Conservation (phyloP, 2,797 vertebrate genomes). For the Pogonophryne albipinna region DNA sequence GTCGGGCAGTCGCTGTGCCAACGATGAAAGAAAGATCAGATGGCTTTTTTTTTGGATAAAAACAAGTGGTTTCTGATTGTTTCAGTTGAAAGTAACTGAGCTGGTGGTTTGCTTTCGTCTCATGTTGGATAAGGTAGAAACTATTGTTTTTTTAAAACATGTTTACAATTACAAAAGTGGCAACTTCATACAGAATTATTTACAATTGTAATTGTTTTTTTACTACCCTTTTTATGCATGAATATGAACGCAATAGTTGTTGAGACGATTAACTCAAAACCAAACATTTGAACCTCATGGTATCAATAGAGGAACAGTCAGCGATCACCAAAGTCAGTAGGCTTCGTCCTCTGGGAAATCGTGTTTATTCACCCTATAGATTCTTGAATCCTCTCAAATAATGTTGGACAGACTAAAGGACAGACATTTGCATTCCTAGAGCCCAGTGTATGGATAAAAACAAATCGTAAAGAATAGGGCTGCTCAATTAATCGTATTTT, state of each 20-base stretch:
- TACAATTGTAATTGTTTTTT: too few species aligned
- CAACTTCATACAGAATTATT: too few species aligned
- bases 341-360: neutral
- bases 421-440: neutral
- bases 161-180: too few species aligned
- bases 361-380: neutral
- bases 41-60: conserved; percentile 14
- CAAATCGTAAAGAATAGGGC: neutral
- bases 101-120: neutral
- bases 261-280: neutral
- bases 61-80: conserved; percentile 5
- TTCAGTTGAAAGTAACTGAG: conserved; percentile 15
- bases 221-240: too few species aligned
- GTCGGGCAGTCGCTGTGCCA: conserved; percentile 13
- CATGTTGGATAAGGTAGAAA: neutral
- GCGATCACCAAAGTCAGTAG: neutral
- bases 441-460: neutral
- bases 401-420: neutral
- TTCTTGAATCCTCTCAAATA: neutral
- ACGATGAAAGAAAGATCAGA: conserved; percentile 4
- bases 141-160: neutral
- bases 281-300: neutral
- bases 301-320: neutral
- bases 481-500: too few species aligned
- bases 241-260: neutral